Base-by-base conservation (phyloP, 37 sponge, comb jelly and placozoan species). In the Corticium candelabrum region DNA sequence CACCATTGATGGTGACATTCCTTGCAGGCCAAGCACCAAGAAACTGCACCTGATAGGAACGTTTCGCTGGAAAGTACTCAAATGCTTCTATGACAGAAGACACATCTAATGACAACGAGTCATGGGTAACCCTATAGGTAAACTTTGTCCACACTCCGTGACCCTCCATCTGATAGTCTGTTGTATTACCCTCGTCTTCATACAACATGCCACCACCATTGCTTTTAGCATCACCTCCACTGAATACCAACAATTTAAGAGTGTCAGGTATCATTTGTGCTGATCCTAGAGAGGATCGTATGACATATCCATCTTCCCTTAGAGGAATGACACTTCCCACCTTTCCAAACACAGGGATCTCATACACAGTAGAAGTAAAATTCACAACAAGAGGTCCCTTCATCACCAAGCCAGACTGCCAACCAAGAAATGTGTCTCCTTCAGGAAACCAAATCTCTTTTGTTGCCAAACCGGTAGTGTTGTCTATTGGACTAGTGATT, bases 101-200 rank as follows among this genome's bases (percentile, higher is more conserved):
- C 35, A 80, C 71, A 30, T 27, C 41, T n/a, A 80, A 41, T 2
- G 73, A 62, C 37, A 80, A 31, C 1, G 40, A 31, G 39, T 21
- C 41, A 69, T 39, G 5, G 73, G 73, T 15, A 5, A 32, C 73
- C 7, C 4, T 34, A 32, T 4, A 70, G 73, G 62, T 27, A 21
- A 50, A 50, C 11, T 50, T 50, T 21, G 62, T 50, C 62, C 62
- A 50, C 35, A 38, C 38, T 40, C 40, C 62, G 62, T 1, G 21
- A 37, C 3, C 67, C 37, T 56, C 56, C 1, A 7, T 37, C 38
- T 33, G 39, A 40, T 87, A 87, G 31, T 68, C 68, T 3, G 74
- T 76, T 11, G 84, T 84, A 4, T 41, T 41, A 35, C 88, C 88
- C 69, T 87, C 88, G 62, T 87, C 88, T 77, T 87, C 88, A 73